Conservation (phyloP, 1,140 invertebrate species). For the Brachionus plicatilis region DNA sequence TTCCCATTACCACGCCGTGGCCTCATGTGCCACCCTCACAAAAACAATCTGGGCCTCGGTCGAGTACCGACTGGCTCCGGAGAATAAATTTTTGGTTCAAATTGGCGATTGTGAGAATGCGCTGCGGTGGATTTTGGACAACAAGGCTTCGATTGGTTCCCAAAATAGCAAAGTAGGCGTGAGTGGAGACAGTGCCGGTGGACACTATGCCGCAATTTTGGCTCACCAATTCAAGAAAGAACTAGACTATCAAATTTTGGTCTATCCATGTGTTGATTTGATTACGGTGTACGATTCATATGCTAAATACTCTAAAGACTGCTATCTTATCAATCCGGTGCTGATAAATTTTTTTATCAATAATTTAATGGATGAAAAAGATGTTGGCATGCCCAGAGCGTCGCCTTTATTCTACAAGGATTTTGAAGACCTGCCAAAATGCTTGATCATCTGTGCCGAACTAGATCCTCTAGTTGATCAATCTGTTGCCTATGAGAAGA, state of each 20-base stretch:
- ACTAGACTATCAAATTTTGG: constrained; percentile 1
- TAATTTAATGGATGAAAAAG: constrained; percentile 13
- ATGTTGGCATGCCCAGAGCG: neutral
- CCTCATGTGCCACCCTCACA: neutral
- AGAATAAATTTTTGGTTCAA: neutral
- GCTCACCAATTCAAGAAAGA: constrained; percentile 7
- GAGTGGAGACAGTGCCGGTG: constrained; percentile 33
- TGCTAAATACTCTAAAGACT: neutral
- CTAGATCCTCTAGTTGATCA: neutral
- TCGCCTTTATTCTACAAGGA: constrained; percentile 14
- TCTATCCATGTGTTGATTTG: constrained; percentile 38
- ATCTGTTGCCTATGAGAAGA: neutral
- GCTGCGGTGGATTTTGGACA: neutral
- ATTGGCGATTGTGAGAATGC: neutral
- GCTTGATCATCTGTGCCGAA: constrained; percentile 3
- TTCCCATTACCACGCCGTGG: constrained; percentile 7
- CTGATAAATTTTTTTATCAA: constrained; percentile 16
- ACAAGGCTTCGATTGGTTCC: neutral
- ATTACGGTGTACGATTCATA: neutral
- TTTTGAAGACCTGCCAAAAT: neutral
- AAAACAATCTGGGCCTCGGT: constrained; percentile 18
- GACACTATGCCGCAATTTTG: constrained; percentile 1
- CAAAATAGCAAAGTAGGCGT: neutral
- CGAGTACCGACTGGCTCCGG: constrained; percentile 35
- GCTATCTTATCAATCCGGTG: neutral